Base-by-base conservation (phyloP, 1,140 invertebrate genomes). In the Micrasema minimum region DNA sequence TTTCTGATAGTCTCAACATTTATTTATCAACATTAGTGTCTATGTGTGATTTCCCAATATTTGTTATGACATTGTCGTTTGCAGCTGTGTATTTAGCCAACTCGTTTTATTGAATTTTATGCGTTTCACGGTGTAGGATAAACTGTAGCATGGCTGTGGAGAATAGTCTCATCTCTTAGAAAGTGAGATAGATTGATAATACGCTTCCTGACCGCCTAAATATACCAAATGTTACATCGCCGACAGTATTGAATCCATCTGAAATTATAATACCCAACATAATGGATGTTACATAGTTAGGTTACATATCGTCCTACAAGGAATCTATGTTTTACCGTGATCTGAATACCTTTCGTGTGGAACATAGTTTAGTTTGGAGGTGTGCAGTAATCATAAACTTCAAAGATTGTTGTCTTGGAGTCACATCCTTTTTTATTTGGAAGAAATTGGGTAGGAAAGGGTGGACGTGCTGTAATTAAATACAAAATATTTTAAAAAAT, bases 221-320 rank as follows among this genome's bases (percentile, higher is more conserved):
- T 95, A 93, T 95, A 93, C 92, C 92, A 95, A 31, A 94, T 37
- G 88, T 90, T 20, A 92, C 79, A 66, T 92, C 89, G 26, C 90
- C 90, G 5, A 85, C 80, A 61, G 78, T 81, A 35, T 87, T 83
- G 86, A 78, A 65, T 81, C 82, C 79, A 82, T 85, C 89, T 89
- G 77, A 20, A 80, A 81, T 11, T 38, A 41, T 5, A 11, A 22
- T 0, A 48, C n/a, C n/a, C n/a, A n/a, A 31, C 26, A 31, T 31
- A 31, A 31, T 7, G 7, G 7, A 4, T 31, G 26, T 31, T 7
- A 31, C 26, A 31, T 48, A 48, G n/a, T 48, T 14, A 14, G 1
- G 1, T 48, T 62, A 31, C 37, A 51, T 65, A 10, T 53, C 48
- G 1, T 1, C 16, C 2, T 6, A 14, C 11, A 12, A 1, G 18